Base-by-base conservation (phyloP, 2,113 vertebrate species). In the Pseudonaja textilis region DNA sequence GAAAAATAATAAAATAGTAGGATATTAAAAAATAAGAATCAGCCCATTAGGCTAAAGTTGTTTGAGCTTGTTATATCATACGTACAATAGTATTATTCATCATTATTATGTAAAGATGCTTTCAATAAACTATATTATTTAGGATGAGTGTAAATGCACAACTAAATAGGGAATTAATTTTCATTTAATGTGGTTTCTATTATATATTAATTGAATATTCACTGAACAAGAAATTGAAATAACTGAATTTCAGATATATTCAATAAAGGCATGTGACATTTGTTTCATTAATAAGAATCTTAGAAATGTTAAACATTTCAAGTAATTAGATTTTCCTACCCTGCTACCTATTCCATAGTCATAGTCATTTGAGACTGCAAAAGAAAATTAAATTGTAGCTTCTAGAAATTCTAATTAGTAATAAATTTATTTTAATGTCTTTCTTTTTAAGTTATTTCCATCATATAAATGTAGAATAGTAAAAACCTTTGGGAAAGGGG, bases 261-360 rank as follows among this genome's bases (percentile, higher is more conserved):
- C 6, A 5, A 54, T 69, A 96, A 94, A 94, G 88, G 20, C 0
- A 88, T 94, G 92, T 91, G 9, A 11, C 22, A 64, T 9, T 8
- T 47, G 50, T 92, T 26, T 90, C 47, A 26, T 91, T 52, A 93
- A 47, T 29, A 56, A 91, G 96, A 91, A 94, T 18, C 61, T 0
- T 11, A 42, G 59, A 86, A 39, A 0, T 12, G 50, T 1, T 90
- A 95, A 91, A 54, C 47, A 8, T 1, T 94, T 18, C 47, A 47
- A 64, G 85, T 50, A 95, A 85, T 91, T 74, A 26, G 69, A 47
- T 92, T 85, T 94, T 95, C 93, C 89, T 64, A 91, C 10, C 1
- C 90, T 90, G 3, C 9, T 88, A 85, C 10, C 57, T 3, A 89
- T 54, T 89, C 1, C 0, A 2, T 85, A 34, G 3, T 5, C 7